These are phyloP conservation scores for Greenwoodochromis staneri DNA, from an alignment of 2,113 vertebrate genomes.

Conservation along the genomic window DNA sequence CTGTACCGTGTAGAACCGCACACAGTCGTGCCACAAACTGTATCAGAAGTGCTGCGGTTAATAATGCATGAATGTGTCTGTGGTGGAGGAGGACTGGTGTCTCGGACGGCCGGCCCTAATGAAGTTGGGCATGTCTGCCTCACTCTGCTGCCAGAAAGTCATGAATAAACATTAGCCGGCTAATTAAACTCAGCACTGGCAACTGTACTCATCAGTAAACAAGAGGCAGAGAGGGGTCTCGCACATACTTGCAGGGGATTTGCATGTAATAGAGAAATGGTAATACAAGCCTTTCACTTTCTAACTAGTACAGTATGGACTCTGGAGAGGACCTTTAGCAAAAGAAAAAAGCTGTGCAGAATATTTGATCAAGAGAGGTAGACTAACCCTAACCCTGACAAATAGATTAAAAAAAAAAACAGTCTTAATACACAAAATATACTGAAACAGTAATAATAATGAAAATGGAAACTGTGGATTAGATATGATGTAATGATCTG, in stretches of 20 bases:
- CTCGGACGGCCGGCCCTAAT: constrained; percentile 48
- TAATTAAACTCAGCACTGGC: constrained; percentile 66
- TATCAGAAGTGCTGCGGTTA: constrained; percentile 41
- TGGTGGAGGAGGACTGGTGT: constrained; percentile 17
- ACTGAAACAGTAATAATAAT: neutral
- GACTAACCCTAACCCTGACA: neutral
- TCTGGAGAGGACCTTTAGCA: neutral
- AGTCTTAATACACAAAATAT: neutral
- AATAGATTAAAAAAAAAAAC: neutral
- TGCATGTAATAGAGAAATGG: neutral
- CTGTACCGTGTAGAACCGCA: neutral
- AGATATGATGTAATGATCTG: neutral
- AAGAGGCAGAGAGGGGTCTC: constrained; percentile 25
- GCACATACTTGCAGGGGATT: constrained; percentile 19
- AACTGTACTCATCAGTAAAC: constrained; percentile 63
- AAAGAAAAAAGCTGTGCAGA: neutral
- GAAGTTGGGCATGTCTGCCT: constrained; percentile 52
- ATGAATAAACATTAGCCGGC: constrained; percentile 72
- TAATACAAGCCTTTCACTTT: constrained; percentile 5
- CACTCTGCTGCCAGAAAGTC: constrained; percentile 40
- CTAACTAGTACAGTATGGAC: constrained; percentile 14
- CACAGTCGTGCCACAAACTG: neutral
- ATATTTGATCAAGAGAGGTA: neutral
- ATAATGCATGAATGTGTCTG: constrained; percentile 62
- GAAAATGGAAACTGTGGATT: neutral